Evolutionary conservation across 2,888 invertebrate genomes (phyloP).

Genomic region (Prostheceraeus crozeri): DNA sequence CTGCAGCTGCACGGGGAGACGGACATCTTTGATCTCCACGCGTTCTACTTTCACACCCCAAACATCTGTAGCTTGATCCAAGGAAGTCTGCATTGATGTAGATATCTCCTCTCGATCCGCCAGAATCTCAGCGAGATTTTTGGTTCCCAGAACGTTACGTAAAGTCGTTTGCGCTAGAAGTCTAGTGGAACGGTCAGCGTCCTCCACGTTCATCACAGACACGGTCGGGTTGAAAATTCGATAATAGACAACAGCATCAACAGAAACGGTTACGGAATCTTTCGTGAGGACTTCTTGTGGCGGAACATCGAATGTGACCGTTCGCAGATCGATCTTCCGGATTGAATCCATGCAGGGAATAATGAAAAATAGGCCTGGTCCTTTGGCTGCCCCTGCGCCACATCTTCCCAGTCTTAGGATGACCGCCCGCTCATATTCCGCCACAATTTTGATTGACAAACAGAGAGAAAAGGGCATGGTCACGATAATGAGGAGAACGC

Average conservation of each 20-base stretch:
- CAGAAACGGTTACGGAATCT: background rate
- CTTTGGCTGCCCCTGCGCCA: background rate
- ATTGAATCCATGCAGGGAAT: background rate
- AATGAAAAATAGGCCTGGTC: background rate
- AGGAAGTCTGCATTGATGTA: constrained; percentile 41
- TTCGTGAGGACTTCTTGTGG: constrained; percentile 3
- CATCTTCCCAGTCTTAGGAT: background rate
- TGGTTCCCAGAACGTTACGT: background rate
- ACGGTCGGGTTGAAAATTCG: background rate
- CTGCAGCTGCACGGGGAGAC: constrained; percentile 14
- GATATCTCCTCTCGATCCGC: background rate
- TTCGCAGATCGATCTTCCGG: background rate
- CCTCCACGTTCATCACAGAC: background rate
- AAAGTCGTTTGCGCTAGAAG: too few species aligned
- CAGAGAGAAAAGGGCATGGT: too few species aligned
- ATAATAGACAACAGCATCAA: background rate
- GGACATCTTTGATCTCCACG: constrained; percentile 48
- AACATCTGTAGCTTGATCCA: background rate
- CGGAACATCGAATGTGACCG: background rate
- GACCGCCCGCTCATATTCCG: constrained; percentile 1
- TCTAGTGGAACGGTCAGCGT: too few species aligned
- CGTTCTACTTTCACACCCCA: constrained; percentile 59
- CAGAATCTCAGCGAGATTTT: background rate
- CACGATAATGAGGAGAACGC: too few species aligned
- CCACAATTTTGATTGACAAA: background rate